These are phyloP conservation scores for Synanthedon formicaeformis DNA, from an alignment of 2,888 invertebrate species.

Conservation along the genomic window DNA sequence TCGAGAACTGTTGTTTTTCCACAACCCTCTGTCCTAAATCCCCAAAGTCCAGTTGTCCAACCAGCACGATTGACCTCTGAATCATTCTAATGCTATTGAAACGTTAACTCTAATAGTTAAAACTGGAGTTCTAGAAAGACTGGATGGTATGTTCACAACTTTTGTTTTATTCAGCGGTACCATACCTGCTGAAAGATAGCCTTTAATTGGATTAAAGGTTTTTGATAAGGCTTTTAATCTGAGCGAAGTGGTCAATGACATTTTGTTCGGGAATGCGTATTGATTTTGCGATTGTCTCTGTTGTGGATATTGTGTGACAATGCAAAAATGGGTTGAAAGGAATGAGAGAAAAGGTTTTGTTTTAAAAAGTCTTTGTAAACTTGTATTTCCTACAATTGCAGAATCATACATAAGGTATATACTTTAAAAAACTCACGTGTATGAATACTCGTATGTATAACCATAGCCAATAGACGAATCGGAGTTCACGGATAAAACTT, in stretches of 20 bases:
- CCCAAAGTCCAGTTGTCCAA: constrained; percentile 42
- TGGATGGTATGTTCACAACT: constrained; percentile 30
- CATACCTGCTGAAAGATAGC: constrained; percentile 48
- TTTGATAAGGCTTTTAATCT: constrained; percentile 60
- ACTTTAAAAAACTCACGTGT: too few species aligned
- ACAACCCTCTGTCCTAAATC: constrained; percentile 45
- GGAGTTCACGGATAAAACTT: too few species aligned
- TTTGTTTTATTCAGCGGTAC: constrained; percentile 58
- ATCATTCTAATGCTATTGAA: constrained; percentile 8
- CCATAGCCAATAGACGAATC: too few species aligned
- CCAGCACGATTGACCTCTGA: constrained; percentile 16
- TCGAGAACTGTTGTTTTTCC: constrained; percentile 51
- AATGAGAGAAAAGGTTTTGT: too few species aligned
- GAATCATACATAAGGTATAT: too few species aligned
- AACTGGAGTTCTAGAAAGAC: constrained; percentile 13
- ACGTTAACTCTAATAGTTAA: constrained; percentile 9
- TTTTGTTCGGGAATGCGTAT: constrained; percentile 49
- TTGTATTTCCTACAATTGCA: too few species aligned
- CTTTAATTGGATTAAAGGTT: constrained; percentile 63
- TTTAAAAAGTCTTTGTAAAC: too few species aligned
- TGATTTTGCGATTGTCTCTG: constrained; percentile 19
- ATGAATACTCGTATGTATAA: too few species aligned
- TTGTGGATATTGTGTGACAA: constrained; percentile 7
- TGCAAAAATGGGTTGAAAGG: too few species aligned
- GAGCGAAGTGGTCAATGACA: constrained; percentile 35